Percentiles rank a stretch among this genome's conserved stretches.
These are phyloP conservation scores for Nycticebus coucang DNA, from an alignment of 2,113 vertebrate species.

Conservation along the genomic window DNA sequence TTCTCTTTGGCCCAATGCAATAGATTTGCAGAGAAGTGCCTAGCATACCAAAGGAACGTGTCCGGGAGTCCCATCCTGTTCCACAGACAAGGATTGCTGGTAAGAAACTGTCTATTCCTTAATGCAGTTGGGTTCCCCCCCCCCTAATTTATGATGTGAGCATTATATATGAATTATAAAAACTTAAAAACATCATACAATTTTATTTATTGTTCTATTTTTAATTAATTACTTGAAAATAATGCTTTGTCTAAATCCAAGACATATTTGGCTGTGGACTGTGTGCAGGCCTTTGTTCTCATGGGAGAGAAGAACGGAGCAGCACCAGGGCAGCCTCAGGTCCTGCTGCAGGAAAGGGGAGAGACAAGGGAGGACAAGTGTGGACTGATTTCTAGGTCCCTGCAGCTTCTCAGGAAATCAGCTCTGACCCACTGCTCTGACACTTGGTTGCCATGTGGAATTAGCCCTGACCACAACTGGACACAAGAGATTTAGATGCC, in stretches of 20 bases:
- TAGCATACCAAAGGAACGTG: not conserved
- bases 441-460: not conserved
- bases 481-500: not conserved
- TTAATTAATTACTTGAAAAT: not conserved
- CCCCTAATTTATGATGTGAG: not conserved
- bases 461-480: not conserved
- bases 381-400: not conserved
- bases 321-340: not conserved
- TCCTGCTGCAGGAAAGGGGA: not conserved
- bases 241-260: not conserved
- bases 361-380: not conserved
- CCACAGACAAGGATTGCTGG: conserved; percentile 58
- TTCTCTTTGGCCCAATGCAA: not conserved
- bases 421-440: accelerated
- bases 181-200: not conserved
- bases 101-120: conserved; percentile 52
- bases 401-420: not conserved
- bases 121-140: not conserved
- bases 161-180: not conserved
- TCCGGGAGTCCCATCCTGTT: conserved; percentile 39
- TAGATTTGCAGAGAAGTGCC: conserved; percentile 73
- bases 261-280: not conserved
- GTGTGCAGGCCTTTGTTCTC: not conserved
- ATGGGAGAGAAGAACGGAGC: not conserved
- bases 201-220: not conserved